Evolutionary conservation across 2,113 vertebrate genomes (phyloP), one percentile per base, ranked within the genome.

Genomic region (Clinocottus analis): DNA sequence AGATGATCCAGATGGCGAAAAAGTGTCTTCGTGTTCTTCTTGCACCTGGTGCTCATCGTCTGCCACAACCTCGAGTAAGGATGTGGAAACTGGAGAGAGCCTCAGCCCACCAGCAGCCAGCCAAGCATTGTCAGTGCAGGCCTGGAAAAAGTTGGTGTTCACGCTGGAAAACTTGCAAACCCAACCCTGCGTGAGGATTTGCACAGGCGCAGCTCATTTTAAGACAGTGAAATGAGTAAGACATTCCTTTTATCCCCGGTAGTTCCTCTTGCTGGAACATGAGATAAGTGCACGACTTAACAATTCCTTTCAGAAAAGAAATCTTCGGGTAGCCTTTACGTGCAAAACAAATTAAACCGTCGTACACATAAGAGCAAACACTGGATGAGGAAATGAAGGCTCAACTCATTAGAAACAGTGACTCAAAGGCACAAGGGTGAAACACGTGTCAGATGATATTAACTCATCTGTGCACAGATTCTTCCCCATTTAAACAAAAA

Each of bases 71-170:
- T 83, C 43, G 60, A 77, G 79, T 65, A 47, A 53, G 62, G 61
- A 89, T 86, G 81, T 83, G 77, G 59, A 88, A 80, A 86, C 84
- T 86, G 76, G 59, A 77, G 78, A 72, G 39, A 75, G 68, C 29
- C 60, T 84, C 31, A 80, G 73, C 77, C 79, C 80, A 77, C 70
- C 71, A 83, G 56, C 51, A 80, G 83, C 77, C 66, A 74, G 78
- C 69, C 86, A 85, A 70, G 72, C 81, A 77, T 79, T 87, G 91
- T 92, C 87, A 80, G 87, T 80, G 84, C 85, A 80, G 84, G 93
- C 72, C 87, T 94, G 91, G 91, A 92, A 93, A 91, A 91, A 89
- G 65, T 64, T 85, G 79, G 77, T 88, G 86, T 84, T 90, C 80
- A 39, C 9, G 35, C 35, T 90, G 91, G 93, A 93, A 93, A 87